Base-by-base conservation (phyloP, 2,797 vertebrate genomes). In the Dryobates pubescens region DNA sequence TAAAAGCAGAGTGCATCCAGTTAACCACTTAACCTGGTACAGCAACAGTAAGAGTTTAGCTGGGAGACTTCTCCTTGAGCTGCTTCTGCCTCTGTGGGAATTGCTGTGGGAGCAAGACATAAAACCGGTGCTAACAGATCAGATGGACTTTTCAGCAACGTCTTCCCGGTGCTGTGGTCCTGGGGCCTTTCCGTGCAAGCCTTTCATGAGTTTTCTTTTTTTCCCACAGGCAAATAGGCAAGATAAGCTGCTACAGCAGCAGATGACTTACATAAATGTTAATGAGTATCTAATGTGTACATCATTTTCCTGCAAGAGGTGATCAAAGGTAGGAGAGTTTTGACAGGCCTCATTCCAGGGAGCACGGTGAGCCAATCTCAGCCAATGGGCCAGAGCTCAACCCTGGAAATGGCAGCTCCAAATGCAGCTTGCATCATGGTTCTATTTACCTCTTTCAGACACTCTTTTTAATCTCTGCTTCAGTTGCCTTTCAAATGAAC, bases 211-310 rank as follows among this genome's bases (percentile, higher is more conserved):
- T 64, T 90, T 91, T 82, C 81, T 59, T 69, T 76, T 73, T 80
- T 63, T 75, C 59, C 88, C 78, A 87, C 17, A 71, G 30, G 51
- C 86, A 82, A 93, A 62, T 4, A 90, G 82, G 68, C 63, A 82
- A 78, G 77, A 41, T 88, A 82, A 82, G 56, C 61, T 94, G 82
- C 83, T 86, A 5, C 82, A 69, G 86, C 74, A 86, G 69, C 80
- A 84, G 76, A 77, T 87, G 72, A 93, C 79, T 95, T 92, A 92
- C 76, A 90, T 54, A 88, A 87, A 92, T 91, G 86, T 88, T 93
- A 96, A 94, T 92, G 78, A 96, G 91, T 68, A 76, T 84, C 86
- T 82, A 90, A 93, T 47, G 74, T 86, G 75, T 80, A 84, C 72
- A 74, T 68, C 43, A 62, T 84, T 92, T 90, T 90, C 69, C 65